Evolutionary conservation across 1,140 invertebrate genomes (phyloP).

Genomic region (Zophobas morio): DNA sequence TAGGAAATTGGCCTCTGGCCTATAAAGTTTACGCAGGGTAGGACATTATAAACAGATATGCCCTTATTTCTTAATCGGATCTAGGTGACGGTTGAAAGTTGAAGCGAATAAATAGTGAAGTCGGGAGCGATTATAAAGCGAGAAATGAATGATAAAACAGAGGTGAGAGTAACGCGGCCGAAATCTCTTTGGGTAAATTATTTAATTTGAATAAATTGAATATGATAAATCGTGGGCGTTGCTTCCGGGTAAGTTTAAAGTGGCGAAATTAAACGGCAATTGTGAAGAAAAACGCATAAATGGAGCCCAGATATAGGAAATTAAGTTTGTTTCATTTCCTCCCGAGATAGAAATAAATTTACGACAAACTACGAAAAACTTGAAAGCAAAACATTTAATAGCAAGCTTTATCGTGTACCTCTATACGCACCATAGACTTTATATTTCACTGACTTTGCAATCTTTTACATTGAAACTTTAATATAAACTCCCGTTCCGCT

Average conservation of each 20-base stretch:
- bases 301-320: constrained; percentile 35
- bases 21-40: constrained; percentile 39
- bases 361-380: constrained; percentile 41
- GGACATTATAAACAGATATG: constrained; percentile 40
- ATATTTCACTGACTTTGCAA: constrained; percentile 37
- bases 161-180: constrained; percentile 21
- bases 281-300: constrained; percentile 35
- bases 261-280: constrained; percentile 29
- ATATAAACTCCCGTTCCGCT: constrained; percentile 34
- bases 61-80: constrained; percentile 37
- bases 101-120: constrained; percentile 23
- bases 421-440: constrained; percentile 42
- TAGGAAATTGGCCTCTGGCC: constrained; percentile 44
- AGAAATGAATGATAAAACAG: constrained; percentile 24
- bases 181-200: constrained; percentile 1
- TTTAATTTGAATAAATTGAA: not conserved
- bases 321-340: constrained; percentile 42
- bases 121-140: constrained; percentile 11
- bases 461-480: constrained; percentile 41
- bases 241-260: constrained; percentile 22
- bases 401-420: constrained; percentile 41
- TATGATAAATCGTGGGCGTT: constrained; percentile 19
- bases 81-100: constrained; percentile 2
- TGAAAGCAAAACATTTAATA: constrained; percentile 42
- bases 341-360: constrained; percentile 42